Evolutionary conservation across 2,888 invertebrate species (phyloP), one percentile per base, ranked within the genome.

Genomic region (Hypomecis atomaria): DNA sequence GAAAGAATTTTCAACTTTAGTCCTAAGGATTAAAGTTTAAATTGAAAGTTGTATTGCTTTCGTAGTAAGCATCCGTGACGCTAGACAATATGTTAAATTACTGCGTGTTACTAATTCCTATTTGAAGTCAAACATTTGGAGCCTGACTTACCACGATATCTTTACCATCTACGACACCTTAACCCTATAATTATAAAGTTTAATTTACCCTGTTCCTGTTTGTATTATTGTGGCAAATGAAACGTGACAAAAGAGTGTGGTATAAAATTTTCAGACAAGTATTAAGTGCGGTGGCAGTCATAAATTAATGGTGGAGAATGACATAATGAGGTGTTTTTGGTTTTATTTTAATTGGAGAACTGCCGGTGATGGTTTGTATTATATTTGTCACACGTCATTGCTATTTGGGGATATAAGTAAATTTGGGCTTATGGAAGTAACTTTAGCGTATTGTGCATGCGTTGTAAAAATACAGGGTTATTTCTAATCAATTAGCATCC

Each of bases 261-360:
- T 83, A 84, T 84, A 79, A 82, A 82, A 75, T 78, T 83, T 81
- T 78, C 75, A 82, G 87, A 88, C 88, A 84, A 84, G 85, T 84
- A 87, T 85, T 81, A 85, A 87, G 84, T 78, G 79, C 77, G 77
- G 78, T 78, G 77, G 78, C 76, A 60, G 62, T 75, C 74, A 73
- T 83, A 79, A 78, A 89, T 89, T 86, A 86, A 87, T 85, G 80
- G 86, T 82, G 89, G 69, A 76, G 82, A 88, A 78, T 87, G 90
- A 90, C 88, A 84, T 86, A 84, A 89, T 86, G 88, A 82, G 84
- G 83, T 84, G 83, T 79, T 66, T 58, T 59, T 54, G 60, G 68
- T 64, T 66, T 71, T 69, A 67, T 72, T 71, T 69, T 72, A 72
- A 72, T 72, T 72, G 65, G 69, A 45, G 54, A 67, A 48, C 57